Percentiles rank a stretch among this genome's conserved stretches.
Evolutionary conservation across 1,140 invertebrate genomes (phyloP).

Genomic region (Microplitis mediator): DNA sequence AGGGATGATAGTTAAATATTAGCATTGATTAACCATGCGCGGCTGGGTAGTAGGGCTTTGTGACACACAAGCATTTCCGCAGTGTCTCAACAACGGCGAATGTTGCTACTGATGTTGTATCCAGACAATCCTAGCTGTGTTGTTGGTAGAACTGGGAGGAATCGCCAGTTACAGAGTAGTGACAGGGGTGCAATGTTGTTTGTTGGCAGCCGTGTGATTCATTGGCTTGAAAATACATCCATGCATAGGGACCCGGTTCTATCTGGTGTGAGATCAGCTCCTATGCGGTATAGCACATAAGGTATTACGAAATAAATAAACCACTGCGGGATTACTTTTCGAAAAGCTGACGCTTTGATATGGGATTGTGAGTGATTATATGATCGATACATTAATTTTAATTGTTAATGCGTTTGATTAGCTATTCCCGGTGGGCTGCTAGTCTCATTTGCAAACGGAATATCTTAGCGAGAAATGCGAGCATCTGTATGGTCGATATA

Average conservation of each 20-base stretch:
- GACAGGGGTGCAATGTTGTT: constrained; percentile 13
- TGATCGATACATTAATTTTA: background rate
- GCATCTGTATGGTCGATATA: background rate
- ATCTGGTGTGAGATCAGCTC: no score
- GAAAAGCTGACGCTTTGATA: no score
- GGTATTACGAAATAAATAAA: no score
- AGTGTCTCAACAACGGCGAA: background rate
- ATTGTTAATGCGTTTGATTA: background rate
- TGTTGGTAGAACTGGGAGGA: background rate
- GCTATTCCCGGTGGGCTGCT: background rate
- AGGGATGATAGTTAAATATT: constrained; percentile 39
- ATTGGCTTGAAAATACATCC: background rate
- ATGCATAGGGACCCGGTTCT: background rate
- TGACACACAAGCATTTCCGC: background rate
- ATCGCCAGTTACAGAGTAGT: background rate
- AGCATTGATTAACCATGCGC: constrained; percentile 44
- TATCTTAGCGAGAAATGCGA: constrained; percentile 2
- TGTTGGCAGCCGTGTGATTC: constrained; percentile 15
- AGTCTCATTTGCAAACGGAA: constrained; percentile 19
- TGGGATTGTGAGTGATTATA: background rate
- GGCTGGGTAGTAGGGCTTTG: background rate
- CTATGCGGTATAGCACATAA: no score
- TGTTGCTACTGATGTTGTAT: constrained; percentile 14
- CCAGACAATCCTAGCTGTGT: background rate
- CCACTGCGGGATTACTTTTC: no score